Conservation (phyloP, 2,888 invertebrate genomes). For the Ochlodes sylvanus region DNA sequence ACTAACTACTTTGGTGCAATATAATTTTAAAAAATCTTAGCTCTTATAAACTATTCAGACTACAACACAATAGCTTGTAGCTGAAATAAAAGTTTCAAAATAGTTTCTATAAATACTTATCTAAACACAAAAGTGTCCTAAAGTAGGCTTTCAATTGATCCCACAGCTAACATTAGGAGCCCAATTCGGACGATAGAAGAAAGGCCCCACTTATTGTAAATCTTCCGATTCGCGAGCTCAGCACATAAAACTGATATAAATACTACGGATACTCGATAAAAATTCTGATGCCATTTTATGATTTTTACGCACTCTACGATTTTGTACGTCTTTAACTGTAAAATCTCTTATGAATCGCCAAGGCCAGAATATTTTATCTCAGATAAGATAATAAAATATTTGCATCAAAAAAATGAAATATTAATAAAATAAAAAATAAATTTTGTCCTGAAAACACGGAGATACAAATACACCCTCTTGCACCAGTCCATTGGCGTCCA, state of each 20-base stretch:
- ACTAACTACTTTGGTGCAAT: too few relatives aligned
- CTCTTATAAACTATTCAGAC: background rate
- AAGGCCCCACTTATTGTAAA: conserved; percentile 49
- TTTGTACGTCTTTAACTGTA: background rate
- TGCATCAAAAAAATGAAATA: too few relatives aligned
- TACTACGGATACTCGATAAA: conserved; percentile 53
- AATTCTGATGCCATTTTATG: conserved; percentile 52
- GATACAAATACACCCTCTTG: too few relatives aligned
- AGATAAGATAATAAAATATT: too few relatives aligned
- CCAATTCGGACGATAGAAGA: conserved; percentile 46
- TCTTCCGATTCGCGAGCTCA: conserved; percentile 47
- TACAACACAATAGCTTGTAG: background rate
- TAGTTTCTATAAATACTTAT: background rate
- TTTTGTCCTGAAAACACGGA: too few relatives aligned
- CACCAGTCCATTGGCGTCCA: too few relatives aligned
- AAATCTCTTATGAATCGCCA: too few relatives aligned
- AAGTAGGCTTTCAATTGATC: conserved; percentile 15
- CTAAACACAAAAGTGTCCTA: background rate
- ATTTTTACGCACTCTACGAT: conserved; percentile 24
- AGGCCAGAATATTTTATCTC: too few relatives aligned
- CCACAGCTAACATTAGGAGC: conserved; percentile 17
- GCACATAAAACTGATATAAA: conserved; percentile 49
- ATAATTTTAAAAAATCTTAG: too few relatives aligned
- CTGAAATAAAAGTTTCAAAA: too few relatives aligned
- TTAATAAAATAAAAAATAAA: too few relatives aligned